phyloP scores from a whole-genome alignment of 2,113 vertebrate species.

The Zosterops borbonicus region DNA sequence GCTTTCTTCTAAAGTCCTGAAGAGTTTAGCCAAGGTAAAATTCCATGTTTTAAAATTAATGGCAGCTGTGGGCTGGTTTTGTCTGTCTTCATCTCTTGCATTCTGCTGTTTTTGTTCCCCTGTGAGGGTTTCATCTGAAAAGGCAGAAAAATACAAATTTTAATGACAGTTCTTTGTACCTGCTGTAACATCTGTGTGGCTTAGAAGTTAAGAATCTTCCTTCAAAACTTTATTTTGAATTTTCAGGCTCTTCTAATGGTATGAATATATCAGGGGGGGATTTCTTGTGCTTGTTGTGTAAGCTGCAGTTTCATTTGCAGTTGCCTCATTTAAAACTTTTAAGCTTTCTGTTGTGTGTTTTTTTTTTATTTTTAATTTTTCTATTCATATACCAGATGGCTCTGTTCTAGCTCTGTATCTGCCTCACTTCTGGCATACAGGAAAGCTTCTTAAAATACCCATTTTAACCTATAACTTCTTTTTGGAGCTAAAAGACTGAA shows the following conservation, averaged over 20 bases:
- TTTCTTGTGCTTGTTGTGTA: neutral
- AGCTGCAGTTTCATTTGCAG: neutral
- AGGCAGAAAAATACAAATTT: neutral
- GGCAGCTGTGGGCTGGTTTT: neutral
- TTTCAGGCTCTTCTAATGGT: neutral
- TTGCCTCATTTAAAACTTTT: neutral
- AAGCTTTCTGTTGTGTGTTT: neutral
- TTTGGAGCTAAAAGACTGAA: neutral
- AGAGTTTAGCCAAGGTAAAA: constrained; percentile 82
- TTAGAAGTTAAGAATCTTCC: neutral
- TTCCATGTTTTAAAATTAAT: neutral
- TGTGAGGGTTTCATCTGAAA: neutral
- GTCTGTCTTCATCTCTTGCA: neutral
- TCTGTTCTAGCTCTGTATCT: neutral
- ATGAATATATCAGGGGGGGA: neutral
- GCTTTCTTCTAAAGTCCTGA: constrained; percentile 72
- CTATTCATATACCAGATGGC: neutral
- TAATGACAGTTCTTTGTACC: neutral
- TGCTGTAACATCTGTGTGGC: neutral
- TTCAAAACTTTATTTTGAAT: neutral
- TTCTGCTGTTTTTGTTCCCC: neutral
- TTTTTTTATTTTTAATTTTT: neutral
- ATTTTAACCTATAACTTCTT: neutral
- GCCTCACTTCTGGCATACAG: neutral
- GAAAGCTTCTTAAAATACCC: neutral